Conservation (phyloP, 2,888 invertebrate species). For the Flabesymbios commensalis region DNA sequence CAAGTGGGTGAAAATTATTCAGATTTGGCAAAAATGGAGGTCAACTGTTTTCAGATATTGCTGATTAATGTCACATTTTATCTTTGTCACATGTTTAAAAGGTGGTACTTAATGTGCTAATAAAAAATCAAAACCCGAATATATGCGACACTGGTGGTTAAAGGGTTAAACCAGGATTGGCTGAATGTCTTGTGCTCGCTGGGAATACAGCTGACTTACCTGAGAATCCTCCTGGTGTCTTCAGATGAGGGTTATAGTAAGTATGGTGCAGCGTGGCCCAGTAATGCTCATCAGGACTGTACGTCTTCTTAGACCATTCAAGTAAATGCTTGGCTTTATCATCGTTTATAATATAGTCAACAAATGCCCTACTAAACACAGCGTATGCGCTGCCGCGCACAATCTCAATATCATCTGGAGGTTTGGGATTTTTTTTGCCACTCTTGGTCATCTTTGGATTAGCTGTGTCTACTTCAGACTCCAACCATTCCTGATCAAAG, state of each 20-base stretch:
- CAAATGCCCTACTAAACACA: constrained; percentile 53
- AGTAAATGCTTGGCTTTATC: constrained; percentile 45
- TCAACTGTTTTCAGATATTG: no score
- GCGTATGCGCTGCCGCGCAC: constrained; percentile 59
- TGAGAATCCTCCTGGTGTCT: constrained; percentile 51
- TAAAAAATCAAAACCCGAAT: no score
- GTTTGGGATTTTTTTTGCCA: constrained; percentile 27
- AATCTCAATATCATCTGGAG: constrained; percentile 40
- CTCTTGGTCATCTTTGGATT: constrained; percentile 36
- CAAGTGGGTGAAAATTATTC: no score
- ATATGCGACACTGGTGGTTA: no score
- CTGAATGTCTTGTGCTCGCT: no score
- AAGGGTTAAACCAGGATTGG: no score
- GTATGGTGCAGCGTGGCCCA: constrained; percentile 57
- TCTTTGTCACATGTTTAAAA: no score
- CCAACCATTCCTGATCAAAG: constrained; percentile 33
- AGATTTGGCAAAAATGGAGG: no score
- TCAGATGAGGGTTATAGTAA: constrained; percentile 43
- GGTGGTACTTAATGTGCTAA: no score
- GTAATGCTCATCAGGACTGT: constrained; percentile 58
- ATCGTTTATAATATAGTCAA: constrained; percentile 49
- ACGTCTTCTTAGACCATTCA: constrained; percentile 51
- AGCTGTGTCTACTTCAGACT: no score
- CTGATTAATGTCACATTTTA: no score
- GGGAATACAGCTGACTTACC: no score